phyloP scores from a whole-genome alignment of 2,888 invertebrate genomes.

The Drosophila glabriapex region DNA sequence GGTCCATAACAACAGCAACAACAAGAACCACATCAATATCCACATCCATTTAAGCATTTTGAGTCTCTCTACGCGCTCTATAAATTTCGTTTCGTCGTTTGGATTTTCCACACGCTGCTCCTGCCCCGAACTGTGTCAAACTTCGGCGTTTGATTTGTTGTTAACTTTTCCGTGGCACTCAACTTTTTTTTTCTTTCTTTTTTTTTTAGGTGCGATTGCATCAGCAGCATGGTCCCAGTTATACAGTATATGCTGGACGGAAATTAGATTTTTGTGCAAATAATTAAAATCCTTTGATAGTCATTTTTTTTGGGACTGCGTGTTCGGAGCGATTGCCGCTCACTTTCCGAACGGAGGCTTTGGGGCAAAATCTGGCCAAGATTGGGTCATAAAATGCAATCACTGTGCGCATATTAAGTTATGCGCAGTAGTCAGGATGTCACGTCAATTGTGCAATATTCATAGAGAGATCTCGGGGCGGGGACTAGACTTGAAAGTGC shows the following conservation, averaged over 20 bases:
- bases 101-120: conserved; percentile 47
- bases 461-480: conserved; percentile 21
- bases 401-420: conserved; percentile 68
- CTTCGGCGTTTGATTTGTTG: conserved; percentile 66
- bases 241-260: conserved; percentile 51
- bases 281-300: conserved; percentile 75
- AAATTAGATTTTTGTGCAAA: conserved; percentile 72
- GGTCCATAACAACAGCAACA: conserved; percentile 14
- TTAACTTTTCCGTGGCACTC: conserved; percentile 69
- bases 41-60: conserved; percentile 47
- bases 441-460: conserved; percentile 71
- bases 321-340: conserved; percentile 43
- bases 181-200: conserved; percentile 22
- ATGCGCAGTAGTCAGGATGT: conserved; percentile 62
- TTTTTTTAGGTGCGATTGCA: conserved; percentile 34
- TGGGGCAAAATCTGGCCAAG: conserved; percentile 33
- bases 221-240: conserved; percentile 27
- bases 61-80: conserved; percentile 56
- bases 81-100: conserved; percentile 64
- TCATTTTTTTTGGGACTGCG: conserved; percentile 19
- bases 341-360: conserved; percentile 50
- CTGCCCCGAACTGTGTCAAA: conserved; percentile 72
- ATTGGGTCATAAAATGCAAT: conserved; percentile 66
- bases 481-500: conserved; percentile 55
- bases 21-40: conserved; percentile 19